Conservation (phyloP, 2,113 vertebrate genomes). For the Cochlearius cochlearius region DNA sequence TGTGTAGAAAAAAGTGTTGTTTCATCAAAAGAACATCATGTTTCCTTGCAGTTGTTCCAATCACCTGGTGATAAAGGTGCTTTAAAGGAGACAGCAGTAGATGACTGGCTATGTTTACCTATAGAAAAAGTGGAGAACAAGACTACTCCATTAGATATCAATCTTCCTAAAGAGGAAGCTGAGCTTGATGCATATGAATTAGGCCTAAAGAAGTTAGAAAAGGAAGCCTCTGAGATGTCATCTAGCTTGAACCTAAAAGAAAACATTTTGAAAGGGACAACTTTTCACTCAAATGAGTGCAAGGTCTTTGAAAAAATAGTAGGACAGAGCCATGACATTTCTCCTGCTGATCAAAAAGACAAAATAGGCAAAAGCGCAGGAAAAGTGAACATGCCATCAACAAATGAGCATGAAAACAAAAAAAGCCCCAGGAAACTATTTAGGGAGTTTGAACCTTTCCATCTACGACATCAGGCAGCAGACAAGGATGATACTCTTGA, state of each 20-base stretch:
- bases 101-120: not conserved
- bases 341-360: not conserved
- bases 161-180: constrained; percentile 1
- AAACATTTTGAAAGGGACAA: not conserved
- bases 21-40: constrained; percentile 21
- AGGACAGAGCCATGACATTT: not conserved
- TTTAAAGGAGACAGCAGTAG: constrained; percentile 31
- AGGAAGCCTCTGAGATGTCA: constrained; percentile 24
- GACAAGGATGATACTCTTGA: not conserved
- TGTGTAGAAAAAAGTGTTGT: not conserved
- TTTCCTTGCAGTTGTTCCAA: not conserved
- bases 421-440: not conserved
- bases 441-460: not conserved
- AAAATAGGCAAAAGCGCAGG: not conserved
- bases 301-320: not conserved
- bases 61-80: constrained; percentile 29
- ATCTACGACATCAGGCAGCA: not conserved
- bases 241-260: not conserved
- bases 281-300: not conserved
- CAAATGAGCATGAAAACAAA: not conserved
- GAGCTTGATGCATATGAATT: not conserved
- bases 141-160: not conserved
- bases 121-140: not conserved
- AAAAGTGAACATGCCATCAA: not conserved
- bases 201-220: constrained; percentile 45